Evolutionary conservation across 2,113 vertebrate genomes (phyloP), one percentile per base, ranked within the genome.

Genomic region (Procavia capensis): DNA sequence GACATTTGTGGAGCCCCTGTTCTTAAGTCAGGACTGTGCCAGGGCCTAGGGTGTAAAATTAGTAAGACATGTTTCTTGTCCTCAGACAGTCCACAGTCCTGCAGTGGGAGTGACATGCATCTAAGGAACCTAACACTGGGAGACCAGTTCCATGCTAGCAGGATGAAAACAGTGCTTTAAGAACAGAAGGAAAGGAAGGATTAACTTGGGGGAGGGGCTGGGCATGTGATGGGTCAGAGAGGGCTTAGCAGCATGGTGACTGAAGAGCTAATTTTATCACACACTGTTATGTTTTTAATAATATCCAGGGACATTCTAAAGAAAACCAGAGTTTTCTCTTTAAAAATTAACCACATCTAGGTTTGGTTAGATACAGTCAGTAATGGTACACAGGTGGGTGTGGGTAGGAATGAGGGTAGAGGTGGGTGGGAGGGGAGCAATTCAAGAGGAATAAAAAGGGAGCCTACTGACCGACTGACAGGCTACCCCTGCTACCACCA

Each of bases 191-290:
- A 86, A 83, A 80, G 63, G 43, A 74, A 9, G 86, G 64, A 64
- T 78, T 70, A 81, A 64, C 22, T 79, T 41, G 81, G 41, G 68
- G n/a, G 34, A 13, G 27, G 85, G 19, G 45, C 9, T 78, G 72
- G 88, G 31, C 9, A 43, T 0, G 4, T 41, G 89, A 88, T 36
- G 22, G 88, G 86, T 90, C 91, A 96, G 72, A 16, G 20, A 90
- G 66, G 39, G 22, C 84, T 95, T 81, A 96, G 39, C 14, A 86
- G 20, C 34, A 34, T 66, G 81, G 29, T 96, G 83, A 94, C 82
- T 83, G 36, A 94, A 81, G 64, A 90, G 39, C 94, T 96, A 92
- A 95, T 80, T 94, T 94, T 93, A 97, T 50, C 95, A 89, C 72
- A 79, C 34, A 54, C 41, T 74, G 83, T 83, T 61, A 89, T 36